Percentiles rank a stretch among this genome's conserved stretches.
phyloP scores from a whole-genome alignment of 2,888 invertebrate genomes.

The Philereme vetulata region DNA sequence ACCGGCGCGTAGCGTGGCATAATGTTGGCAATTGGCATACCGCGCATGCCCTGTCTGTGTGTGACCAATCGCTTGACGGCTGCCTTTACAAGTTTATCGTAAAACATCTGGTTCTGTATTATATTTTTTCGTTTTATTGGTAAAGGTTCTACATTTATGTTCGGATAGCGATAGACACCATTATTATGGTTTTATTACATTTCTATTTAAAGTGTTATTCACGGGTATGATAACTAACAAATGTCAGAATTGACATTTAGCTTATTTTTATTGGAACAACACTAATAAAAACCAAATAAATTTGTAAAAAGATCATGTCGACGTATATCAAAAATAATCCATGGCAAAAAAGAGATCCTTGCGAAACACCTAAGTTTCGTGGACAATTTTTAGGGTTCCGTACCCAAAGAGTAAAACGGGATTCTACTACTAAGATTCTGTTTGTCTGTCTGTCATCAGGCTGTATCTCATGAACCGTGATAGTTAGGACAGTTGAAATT shows the following conservation, averaged over 20 bases:
- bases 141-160: neutral
- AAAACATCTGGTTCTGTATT: conserved; percentile 22
- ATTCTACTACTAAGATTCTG: too few relatives aligned
- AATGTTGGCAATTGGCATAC: conserved; percentile 32
- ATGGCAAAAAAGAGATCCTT: neutral
- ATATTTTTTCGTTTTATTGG: conserved; percentile 25
- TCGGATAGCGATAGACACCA: conserved; percentile 1
- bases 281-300: too few relatives aligned
- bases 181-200: neutral
- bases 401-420: too few relatives aligned
- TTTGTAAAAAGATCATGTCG: too few relatives aligned
- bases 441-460: too few relatives aligned
- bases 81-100: conserved; percentile 38
- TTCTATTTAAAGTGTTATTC: too few relatives aligned
- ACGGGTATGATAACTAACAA: too few relatives aligned
- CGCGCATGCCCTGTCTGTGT: conserved; percentile 33
- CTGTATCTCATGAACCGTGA: too few relatives aligned
- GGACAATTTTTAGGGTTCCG: too few relatives aligned
- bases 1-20: conserved; percentile 28
- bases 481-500: too few relatives aligned
- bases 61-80: conserved; percentile 39
- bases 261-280: too few relatives aligned
- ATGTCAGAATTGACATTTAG: neutral
- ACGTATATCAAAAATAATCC: too few relatives aligned
- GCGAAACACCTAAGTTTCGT: neutral